A percentile compares a stretch with the other conserved stretches of the same genome.
Conservation (phyloP, 1,140 invertebrate species). For the Paracyclopina nana region DNA sequence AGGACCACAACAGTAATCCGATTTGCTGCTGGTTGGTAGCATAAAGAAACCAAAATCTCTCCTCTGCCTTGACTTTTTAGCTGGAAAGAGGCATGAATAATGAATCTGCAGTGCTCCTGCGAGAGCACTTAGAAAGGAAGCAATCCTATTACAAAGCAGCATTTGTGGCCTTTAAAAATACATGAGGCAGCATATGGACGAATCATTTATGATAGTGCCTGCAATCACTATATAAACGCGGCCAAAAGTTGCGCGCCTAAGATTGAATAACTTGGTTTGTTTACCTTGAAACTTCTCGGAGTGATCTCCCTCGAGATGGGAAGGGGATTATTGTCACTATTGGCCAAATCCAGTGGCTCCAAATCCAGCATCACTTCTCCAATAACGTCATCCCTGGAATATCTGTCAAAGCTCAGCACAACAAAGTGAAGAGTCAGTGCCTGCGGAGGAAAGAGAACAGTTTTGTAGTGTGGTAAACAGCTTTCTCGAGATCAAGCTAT, state of each 20-base stretch:
- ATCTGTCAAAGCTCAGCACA: conserved; percentile 86
- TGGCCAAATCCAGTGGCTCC: conserved; percentile 21
- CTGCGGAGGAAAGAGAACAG: conserved; percentile 29
- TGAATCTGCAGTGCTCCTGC: too few species aligned
- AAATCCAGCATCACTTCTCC: conserved; percentile 83
- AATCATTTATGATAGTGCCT: too few species aligned
- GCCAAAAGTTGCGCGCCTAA: too few species aligned
- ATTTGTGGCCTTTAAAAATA: too few species aligned
- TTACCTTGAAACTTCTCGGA: conserved; percentile 61
- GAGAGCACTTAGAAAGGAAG: too few species aligned
- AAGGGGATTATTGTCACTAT: conserved; percentile 21
- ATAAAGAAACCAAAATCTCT: conserved; percentile 71
- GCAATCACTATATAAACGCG: too few species aligned
- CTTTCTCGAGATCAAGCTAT: too few species aligned
- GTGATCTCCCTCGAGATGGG: conserved; percentile 55
- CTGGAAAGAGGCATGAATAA: conserved; percentile 29
- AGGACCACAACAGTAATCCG: conserved; percentile 71
- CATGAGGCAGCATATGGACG: too few species aligned
- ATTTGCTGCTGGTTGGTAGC: conserved; percentile 78
- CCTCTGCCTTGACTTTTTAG: conserved; percentile 68
- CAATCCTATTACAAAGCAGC: too few species aligned
- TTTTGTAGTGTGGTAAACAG: too few species aligned
- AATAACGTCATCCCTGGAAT: conserved; percentile 88
- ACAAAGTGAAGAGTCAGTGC: conserved; percentile 79
- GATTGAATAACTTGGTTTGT: conserved; percentile 10